These are phyloP conservation scores for Tyria jacobaeae DNA, from an alignment of 2,888 invertebrate genomes.

Conservation along the genomic window DNA sequence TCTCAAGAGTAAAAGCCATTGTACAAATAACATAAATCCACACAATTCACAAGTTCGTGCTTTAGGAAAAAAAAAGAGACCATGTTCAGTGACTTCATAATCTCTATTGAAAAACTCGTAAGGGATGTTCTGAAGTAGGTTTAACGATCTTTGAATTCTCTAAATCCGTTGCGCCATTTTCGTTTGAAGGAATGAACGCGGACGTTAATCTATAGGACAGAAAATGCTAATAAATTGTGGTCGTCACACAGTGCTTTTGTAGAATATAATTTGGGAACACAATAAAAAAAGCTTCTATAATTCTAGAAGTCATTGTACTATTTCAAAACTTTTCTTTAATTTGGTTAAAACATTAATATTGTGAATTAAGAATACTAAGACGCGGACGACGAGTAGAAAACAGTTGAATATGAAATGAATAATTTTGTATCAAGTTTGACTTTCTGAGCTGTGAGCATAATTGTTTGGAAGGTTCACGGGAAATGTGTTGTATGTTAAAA, in stretches of 20 bases:
- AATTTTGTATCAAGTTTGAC: too few species aligned
- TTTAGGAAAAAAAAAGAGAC: not conserved
- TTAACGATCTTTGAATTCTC: conserved; percentile 10
- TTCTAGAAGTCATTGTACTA: too few species aligned
- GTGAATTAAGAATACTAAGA: too few species aligned
- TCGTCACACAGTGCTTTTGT: not conserved
- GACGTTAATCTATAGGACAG: not conserved
- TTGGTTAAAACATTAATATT: too few species aligned
- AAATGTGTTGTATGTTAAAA: too few species aligned
- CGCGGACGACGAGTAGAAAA: too few species aligned
- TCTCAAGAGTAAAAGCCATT: not conserved
- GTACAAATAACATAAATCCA: not conserved
- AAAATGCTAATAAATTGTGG: not conserved
- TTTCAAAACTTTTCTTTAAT: too few species aligned
- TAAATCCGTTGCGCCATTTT: not conserved
- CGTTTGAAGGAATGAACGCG: not conserved
- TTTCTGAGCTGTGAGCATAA: too few species aligned
- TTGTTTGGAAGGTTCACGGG: too few species aligned
- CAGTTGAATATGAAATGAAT: too few species aligned
- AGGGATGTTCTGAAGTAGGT: conserved; percentile 27
- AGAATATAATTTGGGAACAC: too few species aligned
- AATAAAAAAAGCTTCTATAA: too few species aligned
- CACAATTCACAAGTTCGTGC: not conserved
- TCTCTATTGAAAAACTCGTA: conserved; percentile 32
- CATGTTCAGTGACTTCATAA: conserved; percentile 9